Percentiles rank a stretch among this genome's conserved stretches.
These are phyloP conservation scores for Danio aesculapii DNA, from an alignment of 2,797 vertebrate genomes.

Conservation along the genomic window DNA sequence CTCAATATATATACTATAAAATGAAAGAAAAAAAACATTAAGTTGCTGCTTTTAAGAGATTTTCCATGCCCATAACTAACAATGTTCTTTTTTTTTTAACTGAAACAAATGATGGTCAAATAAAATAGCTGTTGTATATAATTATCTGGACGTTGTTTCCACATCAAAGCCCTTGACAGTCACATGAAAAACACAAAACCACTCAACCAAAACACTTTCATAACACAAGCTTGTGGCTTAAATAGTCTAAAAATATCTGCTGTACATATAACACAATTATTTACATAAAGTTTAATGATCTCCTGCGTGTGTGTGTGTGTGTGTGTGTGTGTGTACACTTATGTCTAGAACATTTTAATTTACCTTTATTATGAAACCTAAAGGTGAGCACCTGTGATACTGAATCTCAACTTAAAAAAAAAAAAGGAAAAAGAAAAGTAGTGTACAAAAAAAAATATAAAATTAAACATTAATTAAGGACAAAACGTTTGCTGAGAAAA, in stretches of 20 bases:
- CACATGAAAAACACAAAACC: slow-evolving; percentile 43
- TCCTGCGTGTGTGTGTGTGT: slow-evolving; percentile 52
- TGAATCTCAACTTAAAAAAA: background rate
- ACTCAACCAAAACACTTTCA: slow-evolving; percentile 76
- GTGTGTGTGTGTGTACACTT: slow-evolving; percentile 47
- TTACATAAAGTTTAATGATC: slow-evolving; percentile 83
- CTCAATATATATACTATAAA: background rate
- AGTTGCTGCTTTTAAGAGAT: slow-evolving; percentile 4
- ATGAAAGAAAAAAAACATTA: slow-evolving; percentile 25
- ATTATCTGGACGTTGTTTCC: slow-evolving; percentile 13
- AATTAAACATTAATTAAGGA: background rate
- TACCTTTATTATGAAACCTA: slow-evolving; percentile 11
- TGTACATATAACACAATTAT: slow-evolving; percentile 93
- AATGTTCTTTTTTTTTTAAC: too few species aligned
- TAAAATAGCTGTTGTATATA: background rate
- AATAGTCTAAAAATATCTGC: slow-evolving; percentile 95
- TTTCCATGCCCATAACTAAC: background rate
- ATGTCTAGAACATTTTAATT: slow-evolving; percentile 6
- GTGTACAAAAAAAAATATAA: background rate
- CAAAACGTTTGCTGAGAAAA: background rate
- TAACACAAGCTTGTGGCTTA: slow-evolving; percentile 89
- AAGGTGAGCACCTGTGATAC: slow-evolving; percentile 4
- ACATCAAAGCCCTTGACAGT: slow-evolving; percentile 36
- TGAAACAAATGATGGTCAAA: background rate
- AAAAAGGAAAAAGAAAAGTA: background rate